Conservation (phyloP, 2,113 vertebrate species). For the Ptilonorhynchus violaceus region DNA sequence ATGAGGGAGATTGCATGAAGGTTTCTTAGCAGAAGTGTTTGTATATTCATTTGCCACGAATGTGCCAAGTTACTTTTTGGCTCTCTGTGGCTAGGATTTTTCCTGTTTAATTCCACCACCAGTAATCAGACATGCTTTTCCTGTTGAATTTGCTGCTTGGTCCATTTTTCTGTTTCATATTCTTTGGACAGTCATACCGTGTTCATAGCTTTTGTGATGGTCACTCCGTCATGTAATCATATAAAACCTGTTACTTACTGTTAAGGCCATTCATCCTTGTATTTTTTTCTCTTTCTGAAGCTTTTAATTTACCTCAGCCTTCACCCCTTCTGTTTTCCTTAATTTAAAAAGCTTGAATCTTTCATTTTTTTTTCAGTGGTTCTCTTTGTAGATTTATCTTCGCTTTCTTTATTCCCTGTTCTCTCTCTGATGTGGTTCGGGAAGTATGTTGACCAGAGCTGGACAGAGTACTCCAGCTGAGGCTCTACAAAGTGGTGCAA, state of each 20-base stretch:
- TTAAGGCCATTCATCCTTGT: not conserved
- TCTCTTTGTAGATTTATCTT: not conserved
- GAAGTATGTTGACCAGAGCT: not conserved
- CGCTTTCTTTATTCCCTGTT: not conserved
- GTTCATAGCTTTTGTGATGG: not conserved
- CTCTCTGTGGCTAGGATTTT: not conserved
- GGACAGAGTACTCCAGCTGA: not conserved
- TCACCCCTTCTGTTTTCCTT: not conserved
- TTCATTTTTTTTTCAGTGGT: not conserved
- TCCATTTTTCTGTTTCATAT: not conserved
- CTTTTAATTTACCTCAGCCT: not conserved
- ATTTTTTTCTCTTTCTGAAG: not conserved
- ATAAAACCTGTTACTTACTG: not conserved
- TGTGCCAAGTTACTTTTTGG: not conserved
- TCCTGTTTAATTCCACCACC: not conserved
- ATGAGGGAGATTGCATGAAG: not conserved
- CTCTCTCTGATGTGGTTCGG: not conserved
- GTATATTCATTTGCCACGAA: not conserved
- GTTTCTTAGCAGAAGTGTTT: not conserved
- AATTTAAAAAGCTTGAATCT: not conserved
- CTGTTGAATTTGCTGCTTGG: not conserved
- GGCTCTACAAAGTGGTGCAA: not conserved
- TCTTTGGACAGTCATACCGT: not conserved
- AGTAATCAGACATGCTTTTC: not conserved
- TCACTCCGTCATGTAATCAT: not conserved